Evolutionary conservation across 2,113 vertebrate genomes (phyloP).

Genomic region (Chinchilla lanigera): DNA sequence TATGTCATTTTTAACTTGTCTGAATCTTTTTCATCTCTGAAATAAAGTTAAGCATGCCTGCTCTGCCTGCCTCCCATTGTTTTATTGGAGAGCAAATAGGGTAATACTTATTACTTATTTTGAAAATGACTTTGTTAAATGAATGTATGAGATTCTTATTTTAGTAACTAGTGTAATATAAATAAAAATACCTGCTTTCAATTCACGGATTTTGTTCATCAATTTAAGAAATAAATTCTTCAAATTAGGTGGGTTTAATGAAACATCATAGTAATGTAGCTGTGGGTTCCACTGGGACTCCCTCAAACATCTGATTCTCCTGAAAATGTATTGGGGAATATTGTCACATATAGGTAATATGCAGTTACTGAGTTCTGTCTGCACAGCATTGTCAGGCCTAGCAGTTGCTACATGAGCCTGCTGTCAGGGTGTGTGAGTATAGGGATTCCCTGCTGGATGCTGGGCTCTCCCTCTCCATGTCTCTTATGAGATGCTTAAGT

Average conservation of each 20-base stretch:
- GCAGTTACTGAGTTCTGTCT: neutral
- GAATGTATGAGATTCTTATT: neutral
- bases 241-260: neutral
- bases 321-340: neutral
- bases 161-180: neutral
- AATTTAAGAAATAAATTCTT: slow-evolving; percentile 13
- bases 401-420: neutral
- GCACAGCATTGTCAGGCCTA: neutral
- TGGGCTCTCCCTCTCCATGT: neutral
- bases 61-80: neutral
- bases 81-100: slow-evolving; percentile 3
- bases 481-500: neutral
- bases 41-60: neutral
- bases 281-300: neutral
- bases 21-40: neutral
- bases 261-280: neutral
- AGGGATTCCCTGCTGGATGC: neutral
- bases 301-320: neutral
- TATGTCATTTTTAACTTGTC: slow-evolving; percentile 6
- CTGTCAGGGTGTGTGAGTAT: neutral
- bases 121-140: slow-evolving; percentile 35
- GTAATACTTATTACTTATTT: neutral
- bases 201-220: neutral
- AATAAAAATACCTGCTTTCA: slow-evolving; percentile 19
- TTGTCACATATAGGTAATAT: neutral